These are phyloP conservation scores for Archivesica marissinica DNA, from an alignment of 1,140 invertebrate species.

Conservation along the genomic window DNA sequence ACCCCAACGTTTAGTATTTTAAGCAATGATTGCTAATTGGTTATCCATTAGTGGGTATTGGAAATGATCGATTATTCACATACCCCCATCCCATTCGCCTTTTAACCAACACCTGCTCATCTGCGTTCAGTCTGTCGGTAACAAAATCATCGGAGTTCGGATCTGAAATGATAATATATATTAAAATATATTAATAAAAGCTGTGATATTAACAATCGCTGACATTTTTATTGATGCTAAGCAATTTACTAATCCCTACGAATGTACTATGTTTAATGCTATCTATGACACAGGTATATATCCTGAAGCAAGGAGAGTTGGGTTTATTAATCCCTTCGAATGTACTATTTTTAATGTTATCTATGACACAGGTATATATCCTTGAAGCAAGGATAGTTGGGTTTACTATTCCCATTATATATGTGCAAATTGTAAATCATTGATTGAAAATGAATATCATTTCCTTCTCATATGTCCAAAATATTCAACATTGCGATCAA, in stretches of 20 bases:
- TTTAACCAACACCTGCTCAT: neutral
- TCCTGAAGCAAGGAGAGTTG: no score
- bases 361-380: no score
- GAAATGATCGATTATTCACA: no score
- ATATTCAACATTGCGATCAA: no score
- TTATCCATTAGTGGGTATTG: neutral
- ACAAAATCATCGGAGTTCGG: neutral
- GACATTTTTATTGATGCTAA: neutral
- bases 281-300: no score
- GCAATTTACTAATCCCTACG: neutral
- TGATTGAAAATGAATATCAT: no score
- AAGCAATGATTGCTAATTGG: neutral
- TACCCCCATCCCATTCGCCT: conserved; percentile 26
- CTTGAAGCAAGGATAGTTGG: no score
- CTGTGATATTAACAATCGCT: neutral
- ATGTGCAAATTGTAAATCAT: no score
- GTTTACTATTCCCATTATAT: neutral
- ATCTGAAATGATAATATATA: neutral
- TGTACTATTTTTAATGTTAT: neutral
- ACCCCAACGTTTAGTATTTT: neutral
- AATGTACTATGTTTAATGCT: neutral
- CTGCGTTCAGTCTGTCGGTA: neutral
- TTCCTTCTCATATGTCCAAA: no score
- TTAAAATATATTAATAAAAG: no score
- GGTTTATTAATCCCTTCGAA: neutral